phyloP scores from a whole-genome alignment of 53 echinoderm and acorn worm species.

The Hippasteria phrygiana region DNA sequence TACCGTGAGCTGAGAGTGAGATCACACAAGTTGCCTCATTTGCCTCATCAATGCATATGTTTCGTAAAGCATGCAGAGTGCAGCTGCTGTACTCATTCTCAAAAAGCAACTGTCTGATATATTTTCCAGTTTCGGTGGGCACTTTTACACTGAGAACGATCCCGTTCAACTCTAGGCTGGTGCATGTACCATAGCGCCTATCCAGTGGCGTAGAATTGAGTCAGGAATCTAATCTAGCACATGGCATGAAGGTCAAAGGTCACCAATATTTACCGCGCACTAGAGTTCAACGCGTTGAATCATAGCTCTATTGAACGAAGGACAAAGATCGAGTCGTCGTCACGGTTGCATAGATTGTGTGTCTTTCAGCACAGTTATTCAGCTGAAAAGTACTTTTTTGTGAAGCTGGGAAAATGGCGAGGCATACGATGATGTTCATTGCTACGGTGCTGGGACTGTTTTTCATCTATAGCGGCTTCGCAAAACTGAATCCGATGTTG shows the following conservation, averaged over 20 bases:
- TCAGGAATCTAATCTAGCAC: neutral
- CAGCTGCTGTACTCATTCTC: neutral
- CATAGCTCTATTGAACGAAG: too few species aligned
- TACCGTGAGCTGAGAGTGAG: too few species aligned
- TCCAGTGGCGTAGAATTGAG: too few species aligned
- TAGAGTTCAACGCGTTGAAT: too few species aligned
- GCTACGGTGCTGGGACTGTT: constrained; percentile 66
- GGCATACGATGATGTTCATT: constrained; percentile 62
- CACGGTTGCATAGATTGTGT: too few species aligned
- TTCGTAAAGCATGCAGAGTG: too few species aligned
- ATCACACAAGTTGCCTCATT: neutral
- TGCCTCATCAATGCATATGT: too few species aligned
- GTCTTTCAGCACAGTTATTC: neutral
- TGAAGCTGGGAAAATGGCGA: constrained; percentile 28
- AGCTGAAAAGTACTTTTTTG: neutral
- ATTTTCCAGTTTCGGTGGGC: too few species aligned
- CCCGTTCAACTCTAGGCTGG: neutral
- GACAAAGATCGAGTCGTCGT: neutral
- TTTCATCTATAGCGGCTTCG: constrained; percentile 76
- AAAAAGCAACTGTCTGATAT: too few species aligned
- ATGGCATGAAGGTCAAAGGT: constrained; percentile 4
- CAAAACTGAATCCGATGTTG: constrained; percentile 76
- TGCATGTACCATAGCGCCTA: too few species aligned
- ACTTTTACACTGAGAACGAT: neutral
- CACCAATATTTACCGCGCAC: constrained; percentile 10